Evolutionary conservation across 1,140 invertebrate genomes (phyloP).

Genomic region (Brachionus plicatilis): DNA sequence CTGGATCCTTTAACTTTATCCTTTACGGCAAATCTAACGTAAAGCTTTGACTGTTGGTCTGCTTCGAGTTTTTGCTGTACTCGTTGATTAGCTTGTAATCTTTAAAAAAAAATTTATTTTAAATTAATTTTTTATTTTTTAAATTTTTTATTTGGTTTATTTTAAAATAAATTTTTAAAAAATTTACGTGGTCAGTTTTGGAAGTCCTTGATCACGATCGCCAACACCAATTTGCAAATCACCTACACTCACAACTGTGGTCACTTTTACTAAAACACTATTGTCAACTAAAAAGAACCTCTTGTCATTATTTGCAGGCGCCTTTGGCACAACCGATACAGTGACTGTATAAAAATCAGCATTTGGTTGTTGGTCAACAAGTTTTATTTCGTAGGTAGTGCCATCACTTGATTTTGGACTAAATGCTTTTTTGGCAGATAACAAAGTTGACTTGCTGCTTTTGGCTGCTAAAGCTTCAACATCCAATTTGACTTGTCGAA

Average conservation of each 20-base stretch:
- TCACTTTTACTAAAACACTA: slow-evolving; percentile 44
- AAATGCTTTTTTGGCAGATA: slow-evolving; percentile 5
- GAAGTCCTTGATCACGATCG: slow-evolving; percentile 74
- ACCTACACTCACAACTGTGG: slow-evolving; percentile 61
- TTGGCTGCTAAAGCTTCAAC: slow-evolving; percentile 26
- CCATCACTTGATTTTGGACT: slow-evolving; percentile 33
- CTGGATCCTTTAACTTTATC: slow-evolving; percentile 66
- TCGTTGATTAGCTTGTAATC: slow-evolving; percentile 60
- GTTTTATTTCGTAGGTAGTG: slow-evolving; percentile 26
- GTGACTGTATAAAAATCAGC: slow-evolving; percentile 29
- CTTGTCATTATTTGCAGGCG: slow-evolving; percentile 6
- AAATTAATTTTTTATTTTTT: no score
- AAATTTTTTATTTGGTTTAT: not conserved
- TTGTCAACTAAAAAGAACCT: slow-evolving; percentile 7
- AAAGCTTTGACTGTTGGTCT: slow-evolving; percentile 80
- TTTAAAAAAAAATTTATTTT: slow-evolving; percentile 58
- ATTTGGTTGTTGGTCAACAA: not conserved
- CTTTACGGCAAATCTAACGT: slow-evolving; percentile 72
- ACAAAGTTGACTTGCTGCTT: not conserved
- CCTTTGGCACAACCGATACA: slow-evolving; percentile 1
- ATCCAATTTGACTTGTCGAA: not conserved
- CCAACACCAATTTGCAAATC: slow-evolving; percentile 72
- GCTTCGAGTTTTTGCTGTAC: slow-evolving; percentile 62
- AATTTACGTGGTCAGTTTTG: not conserved
- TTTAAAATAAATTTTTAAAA: not conserved